These are phyloP conservation scores for Butastur rufipennis DNA, from an alignment of 2,113 vertebrate genomes.

Conservation along the genomic window DNA sequence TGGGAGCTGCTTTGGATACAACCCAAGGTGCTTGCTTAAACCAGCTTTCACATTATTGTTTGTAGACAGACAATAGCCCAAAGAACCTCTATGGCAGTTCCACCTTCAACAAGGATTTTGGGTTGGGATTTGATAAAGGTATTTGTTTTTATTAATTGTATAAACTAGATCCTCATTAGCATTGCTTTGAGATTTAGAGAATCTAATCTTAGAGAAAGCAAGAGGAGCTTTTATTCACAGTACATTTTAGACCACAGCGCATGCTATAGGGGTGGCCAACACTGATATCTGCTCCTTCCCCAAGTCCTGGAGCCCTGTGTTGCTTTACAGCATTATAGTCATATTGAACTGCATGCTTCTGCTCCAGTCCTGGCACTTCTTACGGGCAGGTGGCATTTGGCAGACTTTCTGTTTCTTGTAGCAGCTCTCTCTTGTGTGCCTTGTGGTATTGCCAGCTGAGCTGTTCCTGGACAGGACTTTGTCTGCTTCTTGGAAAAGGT, in stretches of 20 bases:
- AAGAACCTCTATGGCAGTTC: not conserved
- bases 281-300: not conserved
- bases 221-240: not conserved
- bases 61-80: not conserved
- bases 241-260: not conserved
- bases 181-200: not conserved
- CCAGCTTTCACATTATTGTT: not conserved
- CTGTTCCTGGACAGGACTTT: not conserved
- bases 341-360: not conserved
- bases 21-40: not conserved
- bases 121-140: not conserved
- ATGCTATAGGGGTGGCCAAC: not conserved
- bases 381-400: not conserved
- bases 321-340: not conserved
- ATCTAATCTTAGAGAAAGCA: not conserved
- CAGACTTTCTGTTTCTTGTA: not conserved
- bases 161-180: not conserved
- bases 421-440: accelerated
- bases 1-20: not conserved
- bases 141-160: not conserved
- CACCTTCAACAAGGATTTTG: not conserved
- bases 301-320: not conserved
- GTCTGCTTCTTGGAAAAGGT: not conserved
- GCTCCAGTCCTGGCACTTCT: not conserved
- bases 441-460: not conserved